Percentiles rank a stretch among this genome's conserved stretches.
phyloP scores from a whole-genome alignment of 2,888 invertebrate species.

The Tanytarsus gracilentus region DNA sequence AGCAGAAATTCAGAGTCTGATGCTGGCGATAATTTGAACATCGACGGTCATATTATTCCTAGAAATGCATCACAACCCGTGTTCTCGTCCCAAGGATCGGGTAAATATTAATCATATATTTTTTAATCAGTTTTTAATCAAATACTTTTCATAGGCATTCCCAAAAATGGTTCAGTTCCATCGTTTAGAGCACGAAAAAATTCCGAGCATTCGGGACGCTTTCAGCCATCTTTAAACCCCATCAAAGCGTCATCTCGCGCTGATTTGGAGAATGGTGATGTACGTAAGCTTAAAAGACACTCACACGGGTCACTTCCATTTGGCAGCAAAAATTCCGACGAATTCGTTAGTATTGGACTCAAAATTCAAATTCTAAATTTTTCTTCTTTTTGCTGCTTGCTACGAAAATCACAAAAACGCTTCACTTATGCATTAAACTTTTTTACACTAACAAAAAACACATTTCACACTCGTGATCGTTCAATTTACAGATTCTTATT shows the following conservation, averaged over 20 bases:
- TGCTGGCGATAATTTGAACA: conserved; percentile 25
- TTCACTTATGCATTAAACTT: background rate
- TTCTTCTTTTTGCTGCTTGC: conserved; percentile 3
- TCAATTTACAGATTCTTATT: conserved; percentile 26
- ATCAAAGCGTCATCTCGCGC: conserved; percentile 69
- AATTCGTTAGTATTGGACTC: conserved; percentile 41
- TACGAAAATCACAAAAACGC: background rate
- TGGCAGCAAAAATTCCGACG: conserved; percentile 48
- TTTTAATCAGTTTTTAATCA: background rate
- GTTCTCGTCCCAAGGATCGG: conserved; percentile 63
- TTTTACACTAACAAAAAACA: background rate
- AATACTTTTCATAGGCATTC: conserved; percentile 43
- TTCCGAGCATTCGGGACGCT: conserved; percentile 72
- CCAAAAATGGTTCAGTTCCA: conserved; percentile 85
- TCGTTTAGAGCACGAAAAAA: conserved; percentile 82
- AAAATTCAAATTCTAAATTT: conserved; percentile 18
- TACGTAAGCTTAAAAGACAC: conserved; percentile 49
- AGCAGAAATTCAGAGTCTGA: conserved; percentile 40
- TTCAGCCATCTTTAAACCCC: conserved; percentile 73
- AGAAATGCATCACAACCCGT: conserved; percentile 83
- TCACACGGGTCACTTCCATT: conserved; percentile 51
- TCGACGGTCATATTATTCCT: conserved; percentile 50
- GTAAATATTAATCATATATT: conserved; percentile 34
- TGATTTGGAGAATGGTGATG: conserved; percentile 65
- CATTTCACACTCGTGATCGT: background rate